Percentiles rank a stretch among this genome's conserved stretches.
Conservation (phyloP, 2,797 vertebrate species). For the Neosilurus mollespiculum region DNA sequence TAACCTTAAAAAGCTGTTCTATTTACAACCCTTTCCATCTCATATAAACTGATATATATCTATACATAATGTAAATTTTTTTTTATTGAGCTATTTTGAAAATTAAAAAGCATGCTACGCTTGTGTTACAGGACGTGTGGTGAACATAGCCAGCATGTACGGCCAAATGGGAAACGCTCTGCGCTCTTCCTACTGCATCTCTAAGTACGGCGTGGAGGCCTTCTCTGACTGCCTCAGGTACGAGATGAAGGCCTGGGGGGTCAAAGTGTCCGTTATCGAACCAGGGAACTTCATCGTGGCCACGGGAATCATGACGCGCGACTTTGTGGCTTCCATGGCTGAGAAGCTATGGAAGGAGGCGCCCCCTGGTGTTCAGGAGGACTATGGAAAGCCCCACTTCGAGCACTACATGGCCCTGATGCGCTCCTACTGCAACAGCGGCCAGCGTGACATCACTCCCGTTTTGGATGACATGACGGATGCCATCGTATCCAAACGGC, state of each 20-base stretch:
- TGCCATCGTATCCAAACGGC: slow-evolving; percentile 73
- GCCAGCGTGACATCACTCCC: slow-evolving; percentile 68
- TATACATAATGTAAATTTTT: too few relatives aligned
- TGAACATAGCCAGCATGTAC: slow-evolving; percentile 83
- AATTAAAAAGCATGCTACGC: background rate
- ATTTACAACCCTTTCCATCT: too few relatives aligned
- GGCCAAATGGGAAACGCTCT: slow-evolving; percentile 76
- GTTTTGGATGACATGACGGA: slow-evolving; percentile 78
- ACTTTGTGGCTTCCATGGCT: slow-evolving; percentile 68
- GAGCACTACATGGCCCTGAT: slow-evolving; percentile 69
- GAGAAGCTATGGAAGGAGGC: slow-evolving; percentile 79
- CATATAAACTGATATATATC: too few relatives aligned
- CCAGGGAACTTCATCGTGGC: slow-evolving; percentile 84
- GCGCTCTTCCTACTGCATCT: slow-evolving; percentile 82
- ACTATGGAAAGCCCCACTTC: slow-evolving; percentile 80
- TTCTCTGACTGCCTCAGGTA: slow-evolving; percentile 88
- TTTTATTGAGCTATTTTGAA: too few relatives aligned
- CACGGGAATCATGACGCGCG: slow-evolving; percentile 77
- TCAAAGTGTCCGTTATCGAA: slow-evolving; percentile 80
- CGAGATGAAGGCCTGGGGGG: slow-evolving; percentile 86
- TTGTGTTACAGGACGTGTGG: slow-evolving; percentile 77
- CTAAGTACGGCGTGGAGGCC: slow-evolving; percentile 82
- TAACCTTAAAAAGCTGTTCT: background rate
- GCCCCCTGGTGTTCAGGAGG: slow-evolving; percentile 65
- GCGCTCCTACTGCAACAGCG: slow-evolving; percentile 77